Percentiles rank a stretch among this genome's conserved stretches.
Evolutionary conservation across 2,113 vertebrate genomes (phyloP).

Genomic region (Nibea albiflora): DNA sequence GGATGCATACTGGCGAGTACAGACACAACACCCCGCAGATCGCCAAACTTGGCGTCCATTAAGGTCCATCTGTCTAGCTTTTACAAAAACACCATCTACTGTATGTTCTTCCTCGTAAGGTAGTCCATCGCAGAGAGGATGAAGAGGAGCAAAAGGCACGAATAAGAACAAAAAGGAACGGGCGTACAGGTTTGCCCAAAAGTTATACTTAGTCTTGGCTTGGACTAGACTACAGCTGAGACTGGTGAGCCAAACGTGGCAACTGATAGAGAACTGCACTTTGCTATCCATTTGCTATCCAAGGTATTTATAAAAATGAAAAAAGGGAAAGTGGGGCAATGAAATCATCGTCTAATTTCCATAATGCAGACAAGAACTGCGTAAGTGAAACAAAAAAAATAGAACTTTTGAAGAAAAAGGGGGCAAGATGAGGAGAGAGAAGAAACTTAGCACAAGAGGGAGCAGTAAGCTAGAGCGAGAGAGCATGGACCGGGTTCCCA

Average conservation of each 20-base stretch:
- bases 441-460: conserved; percentile 17
- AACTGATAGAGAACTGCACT: conserved; percentile 15
- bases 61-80: conserved; percentile 81
- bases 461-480: conserved; percentile 16
- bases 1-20: conserved; percentile 73
- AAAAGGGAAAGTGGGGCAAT: conserved; percentile 11
- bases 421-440: conserved; percentile 1
- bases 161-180: conserved; percentile 20
- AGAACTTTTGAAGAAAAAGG: conserved; percentile 9
- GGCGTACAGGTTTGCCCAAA: neutral
- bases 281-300: neutral
- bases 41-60: conserved; percentile 76
- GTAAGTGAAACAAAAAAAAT: conserved; percentile 19
- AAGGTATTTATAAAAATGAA: conserved; percentile 10
- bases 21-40: conserved; percentile 76
- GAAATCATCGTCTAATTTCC: conserved; percentile 23
- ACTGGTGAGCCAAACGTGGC: conserved; percentile 15
- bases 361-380: conserved; percentile 18
- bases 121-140: conserved; percentile 23
- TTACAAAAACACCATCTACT: conserved; percentile 66
- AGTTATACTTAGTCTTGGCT: conserved; percentile 21
- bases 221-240: neutral
- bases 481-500: conserved; percentile 44
- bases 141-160: conserved; percentile 20
- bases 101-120: conserved; percentile 50